Evolutionary conservation across 2,888 invertebrate species (phyloP).

Genomic region (Octodonta nipae): DNA sequence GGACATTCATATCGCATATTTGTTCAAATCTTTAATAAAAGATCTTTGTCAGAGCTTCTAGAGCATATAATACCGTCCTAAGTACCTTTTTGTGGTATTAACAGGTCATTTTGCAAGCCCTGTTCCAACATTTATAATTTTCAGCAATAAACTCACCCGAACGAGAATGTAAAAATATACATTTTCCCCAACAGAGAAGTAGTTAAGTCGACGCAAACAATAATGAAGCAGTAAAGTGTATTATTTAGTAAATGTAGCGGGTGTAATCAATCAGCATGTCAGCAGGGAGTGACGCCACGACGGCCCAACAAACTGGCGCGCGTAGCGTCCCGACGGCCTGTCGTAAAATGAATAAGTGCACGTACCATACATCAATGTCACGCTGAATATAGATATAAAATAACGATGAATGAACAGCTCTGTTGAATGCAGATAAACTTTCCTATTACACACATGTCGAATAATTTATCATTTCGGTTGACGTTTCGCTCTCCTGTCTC

Average conservation of each 20-base stretch:
- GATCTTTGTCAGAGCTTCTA: no score
- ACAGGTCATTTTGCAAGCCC: no score
- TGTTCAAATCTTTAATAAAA: no score
- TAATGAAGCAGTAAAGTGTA: constrained; percentile 34
- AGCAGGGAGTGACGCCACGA: constrained; percentile 31
- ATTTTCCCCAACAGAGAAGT: no score
- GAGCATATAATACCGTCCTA: no score
- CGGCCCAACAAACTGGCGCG: constrained; percentile 24
- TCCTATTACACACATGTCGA: constrained; percentile 36
- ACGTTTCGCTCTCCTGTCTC: constrained; percentile 14
- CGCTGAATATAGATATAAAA: constrained; percentile 37
- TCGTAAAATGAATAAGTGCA: constrained; percentile 37
- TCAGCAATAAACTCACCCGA: no score
- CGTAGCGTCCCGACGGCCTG: constrained; percentile 27
- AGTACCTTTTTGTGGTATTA: no score
- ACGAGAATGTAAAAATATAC: no score
- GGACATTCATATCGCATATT: no score
- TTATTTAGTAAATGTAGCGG: constrained; percentile 35
- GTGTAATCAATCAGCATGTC: constrained; percentile 35
- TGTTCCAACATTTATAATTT: no score
- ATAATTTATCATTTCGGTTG: constrained; percentile 33
- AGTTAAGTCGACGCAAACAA: constrained; percentile 13
- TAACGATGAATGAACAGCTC: constrained; percentile 37
- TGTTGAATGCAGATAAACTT: constrained; percentile 38
- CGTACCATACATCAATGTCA: constrained; percentile 39